Evolutionary conservation across 1,140 invertebrate species (phyloP), one percentile per base, ranked within the genome.

Genomic region (Bombus affinis): DNA sequence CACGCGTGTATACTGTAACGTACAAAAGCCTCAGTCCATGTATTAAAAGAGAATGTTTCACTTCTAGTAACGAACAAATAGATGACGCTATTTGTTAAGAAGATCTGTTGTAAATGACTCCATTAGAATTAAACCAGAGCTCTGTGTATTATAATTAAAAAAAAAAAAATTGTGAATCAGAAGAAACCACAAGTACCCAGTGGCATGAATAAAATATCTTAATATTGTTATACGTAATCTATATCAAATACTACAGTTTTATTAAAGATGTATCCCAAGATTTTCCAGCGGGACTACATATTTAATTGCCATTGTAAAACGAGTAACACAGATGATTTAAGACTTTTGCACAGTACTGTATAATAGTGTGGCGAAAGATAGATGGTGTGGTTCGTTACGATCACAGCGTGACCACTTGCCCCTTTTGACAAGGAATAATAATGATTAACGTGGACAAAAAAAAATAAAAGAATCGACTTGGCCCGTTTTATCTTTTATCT

Each of bases 371-470:
- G 28, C 12, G 12, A 62, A 13, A 28, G 72, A 59, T 13, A 57
- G 15, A 18, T 32, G 35, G 32, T 22, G 22, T 28, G 71, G 53
- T 62, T 83, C 74, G 83, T 73, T 85, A 85, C 5, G 53, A 75
- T 70, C 81, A 15, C 87, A 83, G 68, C 66, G 86, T 74, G 86
- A 47, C 28, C 39, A 53, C 70, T 47, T 44, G 44, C 22, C 39
- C 18, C 62, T 42, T 79, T 74, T 77, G 86, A 85, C 86, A 68
- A 74, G 68, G 83, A 89, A 70, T 88, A 81, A 88, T 82, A 88
- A 89, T 79, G 87, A 86, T 88, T 79, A 76, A 75, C 74, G 10
- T 15, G 0, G 28, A 28, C 2, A 47, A 32, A 28, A 68, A 44
- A 77, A 81, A 9, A 28, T 25, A 44, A 37, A 62, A 35, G 32